Conservation (phyloP, 1,140 invertebrate genomes). For the Drosophila melanica region DNA sequence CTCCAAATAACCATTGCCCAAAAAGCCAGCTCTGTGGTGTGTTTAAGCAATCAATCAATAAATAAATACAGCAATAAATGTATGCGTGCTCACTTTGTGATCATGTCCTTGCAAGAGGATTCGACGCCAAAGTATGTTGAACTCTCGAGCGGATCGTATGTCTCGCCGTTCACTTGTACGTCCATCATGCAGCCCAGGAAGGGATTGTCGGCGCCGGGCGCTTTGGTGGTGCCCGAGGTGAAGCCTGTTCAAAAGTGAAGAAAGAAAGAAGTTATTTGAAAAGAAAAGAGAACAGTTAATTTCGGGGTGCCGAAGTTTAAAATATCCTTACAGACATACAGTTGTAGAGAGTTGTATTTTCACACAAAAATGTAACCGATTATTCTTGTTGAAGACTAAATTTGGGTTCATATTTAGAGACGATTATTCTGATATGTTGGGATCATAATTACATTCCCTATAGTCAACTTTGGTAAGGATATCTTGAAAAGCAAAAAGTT, state of each 20-base stretch:
- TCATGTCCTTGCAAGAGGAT: slow-evolving; percentile 87
- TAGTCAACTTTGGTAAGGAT: too few relatives aligned
- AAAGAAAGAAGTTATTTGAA: background rate
- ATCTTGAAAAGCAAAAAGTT: too few relatives aligned
- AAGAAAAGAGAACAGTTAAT: too few relatives aligned
- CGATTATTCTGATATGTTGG: too few relatives aligned
- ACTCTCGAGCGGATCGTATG: slow-evolving; percentile 86
- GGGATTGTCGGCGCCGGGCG: slow-evolving; percentile 85
- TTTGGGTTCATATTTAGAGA: too few relatives aligned
- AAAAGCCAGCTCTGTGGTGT: slow-evolving; percentile 87
- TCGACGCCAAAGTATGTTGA: slow-evolving; percentile 91
- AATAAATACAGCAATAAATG: background rate
- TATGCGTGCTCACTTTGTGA: slow-evolving; percentile 86
- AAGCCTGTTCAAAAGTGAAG: slow-evolving; percentile 51
- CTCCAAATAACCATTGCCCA: slow-evolving; percentile 92
- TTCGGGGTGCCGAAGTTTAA: too few relatives aligned
- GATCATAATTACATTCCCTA: too few relatives aligned
- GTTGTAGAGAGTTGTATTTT: too few relatives aligned
- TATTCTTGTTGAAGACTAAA: too few relatives aligned
- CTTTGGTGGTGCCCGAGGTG: slow-evolving; percentile 73
- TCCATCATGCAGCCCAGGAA: slow-evolving; percentile 93
- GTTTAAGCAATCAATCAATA: background rate
- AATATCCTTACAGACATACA: too few relatives aligned
- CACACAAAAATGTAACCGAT: too few relatives aligned
- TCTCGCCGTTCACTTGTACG: slow-evolving; percentile 89